These are phyloP conservation scores for Caenorhabditis afra DNA, from an alignment of 2,888 invertebrate species.

Conservation along the genomic window DNA sequence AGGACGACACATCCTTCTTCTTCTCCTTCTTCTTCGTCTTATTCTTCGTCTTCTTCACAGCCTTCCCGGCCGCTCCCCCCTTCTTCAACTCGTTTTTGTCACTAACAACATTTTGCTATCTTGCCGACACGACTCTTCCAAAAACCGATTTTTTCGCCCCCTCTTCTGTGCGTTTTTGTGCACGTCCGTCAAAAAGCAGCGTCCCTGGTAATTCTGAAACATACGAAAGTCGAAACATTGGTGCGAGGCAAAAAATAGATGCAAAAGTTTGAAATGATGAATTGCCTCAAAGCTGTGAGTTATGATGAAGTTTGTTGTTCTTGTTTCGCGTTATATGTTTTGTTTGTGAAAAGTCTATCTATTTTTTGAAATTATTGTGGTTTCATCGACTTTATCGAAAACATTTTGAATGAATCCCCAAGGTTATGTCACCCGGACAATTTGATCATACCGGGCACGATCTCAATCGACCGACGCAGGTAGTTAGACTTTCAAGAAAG, in stretches of 20 bases:
- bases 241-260: conserved; percentile 11
- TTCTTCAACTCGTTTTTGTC: conserved; percentile 55
- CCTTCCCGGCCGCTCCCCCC: background rate
- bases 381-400: no score
- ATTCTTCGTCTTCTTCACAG: background rate
- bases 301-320: conserved; percentile 38
- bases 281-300: conserved; percentile 29
- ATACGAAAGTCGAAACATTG: background rate
- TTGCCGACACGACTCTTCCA: conserved; percentile 40
- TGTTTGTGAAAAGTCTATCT: background rate
- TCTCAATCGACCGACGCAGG: no score
- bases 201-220: conserved; percentile 3
- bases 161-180: conserved; percentile 7
- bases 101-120: conserved; percentile 55
- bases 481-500: no score
- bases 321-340: background rate
- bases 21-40: conserved; percentile 20
- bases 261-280: conserved; percentile 31
- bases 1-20: conserved; percentile 51
- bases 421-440: no score
- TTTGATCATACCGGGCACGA: no score
- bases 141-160: conserved; percentile 18
- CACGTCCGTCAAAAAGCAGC: background rate
- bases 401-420: no score
- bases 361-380: no score